Evolutionary conservation across 2,888 invertebrate species (phyloP).

Genomic region (Caenorhabditis sinica): DNA sequence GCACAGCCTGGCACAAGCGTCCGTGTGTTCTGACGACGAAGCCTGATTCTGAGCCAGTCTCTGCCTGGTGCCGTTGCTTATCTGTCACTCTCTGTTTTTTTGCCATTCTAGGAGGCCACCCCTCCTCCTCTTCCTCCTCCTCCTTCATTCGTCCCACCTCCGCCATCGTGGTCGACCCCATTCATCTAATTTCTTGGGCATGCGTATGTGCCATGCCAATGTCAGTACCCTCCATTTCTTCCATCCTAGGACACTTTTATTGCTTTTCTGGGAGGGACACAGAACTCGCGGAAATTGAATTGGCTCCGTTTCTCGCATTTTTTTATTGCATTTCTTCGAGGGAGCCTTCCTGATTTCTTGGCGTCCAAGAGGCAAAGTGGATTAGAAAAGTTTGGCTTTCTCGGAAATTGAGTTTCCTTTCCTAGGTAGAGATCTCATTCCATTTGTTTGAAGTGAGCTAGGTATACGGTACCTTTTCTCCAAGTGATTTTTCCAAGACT

Average conservation of each 20-base stretch:
- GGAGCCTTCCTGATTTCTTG: not conserved
- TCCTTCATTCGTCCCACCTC: not conserved
- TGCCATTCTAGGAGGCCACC: not conserved
- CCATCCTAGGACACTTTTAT: not conserved
- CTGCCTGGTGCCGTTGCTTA: constrained; percentile 25
- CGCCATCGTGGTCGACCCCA: not conserved
- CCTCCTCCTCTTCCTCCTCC: not conserved
- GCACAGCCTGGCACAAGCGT: constrained; percentile 29
- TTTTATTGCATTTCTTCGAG: not conserved
- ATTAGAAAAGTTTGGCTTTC: too few species aligned
- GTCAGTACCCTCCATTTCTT: not conserved
- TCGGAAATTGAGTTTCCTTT: too few species aligned
- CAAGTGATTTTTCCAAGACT: too few species aligned
- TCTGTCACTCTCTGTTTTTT: constrained; percentile 8
- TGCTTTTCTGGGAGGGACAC: not conserved
- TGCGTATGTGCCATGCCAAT: not conserved
- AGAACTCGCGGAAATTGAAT: constrained; percentile 12
- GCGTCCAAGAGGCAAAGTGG: not conserved
- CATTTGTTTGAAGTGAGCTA: too few species aligned
- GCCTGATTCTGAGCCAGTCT: constrained; percentile 41
- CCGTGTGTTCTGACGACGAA: constrained; percentile 14
- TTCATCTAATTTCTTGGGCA: constrained; percentile 1
- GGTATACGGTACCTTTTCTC: too few species aligned
- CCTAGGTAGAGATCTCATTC: too few species aligned
- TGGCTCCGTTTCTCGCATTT: not conserved